Conservation (phyloP, 2,888 invertebrate genomes). For the Gnatocerus cornutus region DNA sequence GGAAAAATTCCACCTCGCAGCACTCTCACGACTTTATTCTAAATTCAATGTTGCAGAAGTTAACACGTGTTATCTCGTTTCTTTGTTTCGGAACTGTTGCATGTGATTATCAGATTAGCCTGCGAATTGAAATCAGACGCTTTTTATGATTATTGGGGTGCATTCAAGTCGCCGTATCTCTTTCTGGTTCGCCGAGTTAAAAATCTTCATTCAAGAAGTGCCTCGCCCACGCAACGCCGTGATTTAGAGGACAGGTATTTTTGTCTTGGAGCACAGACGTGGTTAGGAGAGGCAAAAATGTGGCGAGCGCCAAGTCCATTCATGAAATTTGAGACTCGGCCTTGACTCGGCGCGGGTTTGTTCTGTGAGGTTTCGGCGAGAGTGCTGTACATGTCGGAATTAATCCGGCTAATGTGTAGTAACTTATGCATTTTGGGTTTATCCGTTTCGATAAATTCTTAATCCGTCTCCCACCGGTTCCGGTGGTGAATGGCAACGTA, state of each 20-base stretch:
- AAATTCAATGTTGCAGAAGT: background rate
- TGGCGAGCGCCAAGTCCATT: slow-evolving; percentile 1
- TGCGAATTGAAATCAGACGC: background rate
- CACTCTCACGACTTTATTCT: background rate
- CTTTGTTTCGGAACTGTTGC: slow-evolving; percentile 22
- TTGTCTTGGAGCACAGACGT: slow-evolving; percentile 1
- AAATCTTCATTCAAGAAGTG: background rate
- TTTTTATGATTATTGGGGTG: background rate
- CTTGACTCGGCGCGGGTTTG: background rate
- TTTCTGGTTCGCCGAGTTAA: background rate
- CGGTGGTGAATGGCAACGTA: slow-evolving; percentile 9
- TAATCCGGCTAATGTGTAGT: slow-evolving; percentile 12
- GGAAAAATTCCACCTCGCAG: slow-evolving; percentile 4
- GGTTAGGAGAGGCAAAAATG: background rate
- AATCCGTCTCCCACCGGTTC: slow-evolving; percentile 13
- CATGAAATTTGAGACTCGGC: slow-evolving; percentile 4
- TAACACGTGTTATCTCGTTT: background rate
- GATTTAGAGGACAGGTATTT: slow-evolving; percentile 5
- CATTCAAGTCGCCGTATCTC: background rate
- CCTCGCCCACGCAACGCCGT: background rate
- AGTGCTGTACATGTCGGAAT: background rate
- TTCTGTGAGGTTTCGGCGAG: no score
- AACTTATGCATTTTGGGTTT: slow-evolving; percentile 18
- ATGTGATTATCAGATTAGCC: background rate
- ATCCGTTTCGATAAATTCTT: slow-evolving; percentile 14